phyloP scores from a whole-genome alignment of 1,140 invertebrate genomes.

The Drosophila kohkoa region DNA sequence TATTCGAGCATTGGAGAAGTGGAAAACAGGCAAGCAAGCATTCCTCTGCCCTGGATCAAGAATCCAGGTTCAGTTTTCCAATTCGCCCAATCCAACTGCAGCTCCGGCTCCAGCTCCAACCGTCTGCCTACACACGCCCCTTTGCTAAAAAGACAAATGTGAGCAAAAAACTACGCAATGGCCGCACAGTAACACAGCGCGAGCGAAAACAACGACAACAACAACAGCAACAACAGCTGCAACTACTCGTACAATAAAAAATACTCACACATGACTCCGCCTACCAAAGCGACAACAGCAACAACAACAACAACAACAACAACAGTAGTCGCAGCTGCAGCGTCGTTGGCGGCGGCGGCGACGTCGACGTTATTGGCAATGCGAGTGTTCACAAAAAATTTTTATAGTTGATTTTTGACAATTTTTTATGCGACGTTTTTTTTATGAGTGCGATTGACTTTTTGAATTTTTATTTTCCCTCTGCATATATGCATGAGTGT shows the following conservation, averaged over 20 bases:
- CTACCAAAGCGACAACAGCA: slow-evolving; percentile 54
- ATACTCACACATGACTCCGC: slow-evolving; percentile 76
- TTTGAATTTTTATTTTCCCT: slow-evolving; percentile 70
- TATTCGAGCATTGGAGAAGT: background rate
- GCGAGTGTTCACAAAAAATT: slow-evolving; percentile 43
- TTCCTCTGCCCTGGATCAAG: background rate
- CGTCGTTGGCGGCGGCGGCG: slow-evolving; percentile 17
- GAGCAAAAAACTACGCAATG: slow-evolving; percentile 79
- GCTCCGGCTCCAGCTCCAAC: slow-evolving; percentile 50
- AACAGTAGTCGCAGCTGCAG: slow-evolving; percentile 23
- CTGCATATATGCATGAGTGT: slow-evolving; percentile 26
- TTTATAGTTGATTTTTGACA: slow-evolving; percentile 80
- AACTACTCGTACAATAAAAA: slow-evolving; percentile 28
- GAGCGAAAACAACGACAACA: slow-evolving; percentile 27
- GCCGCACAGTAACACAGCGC: slow-evolving; percentile 50
- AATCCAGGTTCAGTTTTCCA: slow-evolving; percentile 24
- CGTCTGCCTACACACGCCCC: slow-evolving; percentile 77
- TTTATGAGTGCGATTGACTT: slow-evolving; percentile 54
- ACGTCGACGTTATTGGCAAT: slow-evolving; percentile 27
- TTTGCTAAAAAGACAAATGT: slow-evolving; percentile 77
- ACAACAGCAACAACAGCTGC: slow-evolving; percentile 18
- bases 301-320: slow-evolving; percentile 12
- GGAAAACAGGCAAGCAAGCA: background rate
- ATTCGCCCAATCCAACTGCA: slow-evolving; percentile 58
- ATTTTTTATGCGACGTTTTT: slow-evolving; percentile 46